A percentile compares a stretch with the other conserved stretches of the same genome.
Conservation (phyloP, 2,888 invertebrate species). For the Leucophenga montana region DNA sequence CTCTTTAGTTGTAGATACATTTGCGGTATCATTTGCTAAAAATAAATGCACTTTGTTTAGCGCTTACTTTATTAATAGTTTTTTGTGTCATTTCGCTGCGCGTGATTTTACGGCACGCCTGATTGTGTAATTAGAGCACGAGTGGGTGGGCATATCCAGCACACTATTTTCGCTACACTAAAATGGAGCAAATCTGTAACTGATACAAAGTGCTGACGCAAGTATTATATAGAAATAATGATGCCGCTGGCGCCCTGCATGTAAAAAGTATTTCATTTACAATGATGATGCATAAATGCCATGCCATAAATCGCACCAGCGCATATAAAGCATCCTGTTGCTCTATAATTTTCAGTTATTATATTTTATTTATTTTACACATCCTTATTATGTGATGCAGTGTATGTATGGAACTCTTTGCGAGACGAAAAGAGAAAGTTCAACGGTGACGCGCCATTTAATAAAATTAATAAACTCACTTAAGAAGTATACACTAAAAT, state of each 20-base stretch:
- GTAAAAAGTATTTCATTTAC: background rate
- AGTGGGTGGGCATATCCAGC: too few relatives aligned
- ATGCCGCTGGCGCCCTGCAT: background rate
- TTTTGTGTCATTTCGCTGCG: slow-evolving; percentile 1
- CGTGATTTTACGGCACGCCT: slow-evolving; percentile 4
- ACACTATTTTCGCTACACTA: too few relatives aligned
- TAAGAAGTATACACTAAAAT: slow-evolving; percentile 47
- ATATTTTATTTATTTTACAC: slow-evolving; percentile 2
- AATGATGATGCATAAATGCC: background rate
- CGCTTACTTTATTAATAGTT: background rate
- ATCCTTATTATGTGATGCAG: background rate
- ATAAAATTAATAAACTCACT: slow-evolving; percentile 64
- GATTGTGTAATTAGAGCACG: too few relatives aligned
- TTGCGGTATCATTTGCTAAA: too few relatives aligned
- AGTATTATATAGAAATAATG: too few relatives aligned
- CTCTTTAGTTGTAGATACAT: too few relatives aligned
- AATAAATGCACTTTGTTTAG: too few relatives aligned
- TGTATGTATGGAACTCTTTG: too few relatives aligned
- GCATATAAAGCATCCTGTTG: background rate
- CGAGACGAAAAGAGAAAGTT: slow-evolving; percentile 8
- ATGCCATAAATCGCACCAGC: background rate
- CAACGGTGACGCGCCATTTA: slow-evolving; percentile 39
- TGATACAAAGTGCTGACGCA: too few relatives aligned
- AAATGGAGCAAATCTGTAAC: too few relatives aligned
- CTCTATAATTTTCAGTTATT: slow-evolving; percentile 1